Percentiles rank a stretch among this genome's conserved stretches.
These are phyloP conservation scores for Spea multiplicata DNA, from an alignment of 2,113 vertebrate genomes.

Conservation along the genomic window DNA sequence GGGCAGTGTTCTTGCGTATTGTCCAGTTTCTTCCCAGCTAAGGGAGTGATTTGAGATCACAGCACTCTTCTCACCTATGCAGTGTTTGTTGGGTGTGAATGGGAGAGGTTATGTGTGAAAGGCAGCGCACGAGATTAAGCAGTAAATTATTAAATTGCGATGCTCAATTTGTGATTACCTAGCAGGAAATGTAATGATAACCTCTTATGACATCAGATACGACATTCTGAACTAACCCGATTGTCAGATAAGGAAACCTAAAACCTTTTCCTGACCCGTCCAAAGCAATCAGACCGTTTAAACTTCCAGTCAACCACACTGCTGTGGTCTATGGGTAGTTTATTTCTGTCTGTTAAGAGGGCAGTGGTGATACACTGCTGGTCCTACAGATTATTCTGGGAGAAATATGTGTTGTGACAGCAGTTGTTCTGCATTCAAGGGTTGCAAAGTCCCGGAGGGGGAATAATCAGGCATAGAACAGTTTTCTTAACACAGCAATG, in stretches of 20 bases:
- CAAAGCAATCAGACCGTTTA: no score
- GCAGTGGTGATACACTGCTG: not conserved
- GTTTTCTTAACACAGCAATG: not conserved
- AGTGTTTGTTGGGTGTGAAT: not conserved
- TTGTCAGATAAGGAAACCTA: not conserved
- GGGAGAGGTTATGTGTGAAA: constrained; percentile 18
- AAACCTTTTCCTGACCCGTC: not conserved
- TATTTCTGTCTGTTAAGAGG: not conserved
- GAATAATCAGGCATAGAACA: not conserved
- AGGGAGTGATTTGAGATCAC: no score
- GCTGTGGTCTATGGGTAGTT: not conserved
- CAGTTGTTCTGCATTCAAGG: constrained; percentile 15
- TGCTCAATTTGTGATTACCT: not conserved
- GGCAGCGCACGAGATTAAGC: constrained; percentile 6
- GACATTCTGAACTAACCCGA: not conserved
- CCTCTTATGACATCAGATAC: not conserved
- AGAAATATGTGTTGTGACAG: constrained; percentile 20
- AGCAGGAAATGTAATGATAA: not conserved
- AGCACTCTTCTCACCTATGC: no score
- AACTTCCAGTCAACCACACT: not conserved
- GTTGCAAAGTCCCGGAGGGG: not conserved
- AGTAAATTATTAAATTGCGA: not conserved
- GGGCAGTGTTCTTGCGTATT: no score
- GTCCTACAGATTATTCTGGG: constrained; percentile 26
- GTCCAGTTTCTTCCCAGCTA: no score